A percentile compares a stretch with the other conserved stretches of the same genome.
phyloP scores from a whole-genome alignment of 2,113 vertebrate genomes.

The Ceuthmochares aereus region DNA sequence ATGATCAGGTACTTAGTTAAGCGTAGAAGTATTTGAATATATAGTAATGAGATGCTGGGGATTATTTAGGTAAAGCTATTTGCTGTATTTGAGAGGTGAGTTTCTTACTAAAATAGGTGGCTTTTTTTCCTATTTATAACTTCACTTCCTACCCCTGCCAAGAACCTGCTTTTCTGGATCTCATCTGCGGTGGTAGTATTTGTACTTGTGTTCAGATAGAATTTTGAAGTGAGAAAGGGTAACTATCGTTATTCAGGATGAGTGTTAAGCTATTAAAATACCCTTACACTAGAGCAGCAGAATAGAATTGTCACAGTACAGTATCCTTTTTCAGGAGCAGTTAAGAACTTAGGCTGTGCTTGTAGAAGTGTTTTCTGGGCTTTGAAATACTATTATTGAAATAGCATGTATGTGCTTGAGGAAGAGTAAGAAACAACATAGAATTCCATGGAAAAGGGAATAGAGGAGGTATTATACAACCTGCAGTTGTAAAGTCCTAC shows the following conservation, averaged over 20 bases:
- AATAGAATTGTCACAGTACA: background rate
- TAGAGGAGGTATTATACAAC: background rate
- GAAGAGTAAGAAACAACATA: background rate
- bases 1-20: background rate
- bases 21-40: background rate
- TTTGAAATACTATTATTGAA: background rate
- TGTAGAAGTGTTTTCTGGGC: background rate
- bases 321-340: background rate
- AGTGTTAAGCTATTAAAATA: background rate
- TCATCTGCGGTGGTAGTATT: background rate
- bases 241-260: background rate
- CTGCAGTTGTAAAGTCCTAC: background rate
- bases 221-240: background rate
- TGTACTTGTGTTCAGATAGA: background rate
- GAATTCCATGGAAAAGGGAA: background rate
- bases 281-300: background rate
- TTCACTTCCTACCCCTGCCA: accelerated
- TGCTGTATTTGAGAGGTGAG: accelerated
- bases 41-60: background rate
- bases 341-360: background rate
- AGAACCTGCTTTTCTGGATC: background rate
- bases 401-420: background rate
- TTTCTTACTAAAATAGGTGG: background rate
- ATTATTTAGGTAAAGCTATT: background rate
- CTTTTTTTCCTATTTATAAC: background rate